Evolutionary conservation across 2,888 invertebrate genomes (phyloP), one percentile per base, ranked within the genome.

Genomic region (Sphaeridia pumilis): DNA sequence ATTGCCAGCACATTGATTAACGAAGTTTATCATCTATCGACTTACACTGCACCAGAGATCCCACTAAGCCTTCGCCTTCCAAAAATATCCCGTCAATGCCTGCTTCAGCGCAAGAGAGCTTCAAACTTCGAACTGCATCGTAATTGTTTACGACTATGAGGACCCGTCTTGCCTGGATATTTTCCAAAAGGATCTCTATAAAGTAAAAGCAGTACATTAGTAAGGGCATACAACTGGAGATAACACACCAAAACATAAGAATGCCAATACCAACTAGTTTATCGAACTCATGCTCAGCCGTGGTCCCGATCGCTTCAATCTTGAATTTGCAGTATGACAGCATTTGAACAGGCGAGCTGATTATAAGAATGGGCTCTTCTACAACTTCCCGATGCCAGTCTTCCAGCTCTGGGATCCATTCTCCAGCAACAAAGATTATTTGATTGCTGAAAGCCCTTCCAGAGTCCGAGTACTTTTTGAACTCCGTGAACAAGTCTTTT

Each of bases 391-490:
- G 2, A 22, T 20, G 46, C 26, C 38, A 34, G 4, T 20, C n/a
- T 24, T 52, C 46, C 4, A 52, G 21, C 10, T 46, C 38, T 3
- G 17, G 14, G 14, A 36, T 45, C 52, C 52, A 52, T 26, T 46
- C 27, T 46, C 41, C 41, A 4, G 22, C 36, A 38, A 46, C 46
- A 46, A 52, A 46, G 2, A 52, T 52, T 2, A 41, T 46, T n/a
- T 52, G 52, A 1, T 25, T n/a, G 2, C 24, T n/a, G 22, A 46
- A 52, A 7, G 22, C 20, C 1, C 52, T 25, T 20, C 17, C 34
- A 20, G 24, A 20, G 3, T 46, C 17, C 3, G 27, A 27, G 20
- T 38, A 38, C 5, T 17, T 35, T 41, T 26, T 46, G 22, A 52
- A 52, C 1, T 38, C 52, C 5, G 12, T 28, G 17, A 52, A 36